A percentile compares a stretch with the other conserved stretches of the same genome.
phyloP scores from a whole-genome alignment of 2,797 vertebrate genomes.

The Myotis planiceps region DNA sequence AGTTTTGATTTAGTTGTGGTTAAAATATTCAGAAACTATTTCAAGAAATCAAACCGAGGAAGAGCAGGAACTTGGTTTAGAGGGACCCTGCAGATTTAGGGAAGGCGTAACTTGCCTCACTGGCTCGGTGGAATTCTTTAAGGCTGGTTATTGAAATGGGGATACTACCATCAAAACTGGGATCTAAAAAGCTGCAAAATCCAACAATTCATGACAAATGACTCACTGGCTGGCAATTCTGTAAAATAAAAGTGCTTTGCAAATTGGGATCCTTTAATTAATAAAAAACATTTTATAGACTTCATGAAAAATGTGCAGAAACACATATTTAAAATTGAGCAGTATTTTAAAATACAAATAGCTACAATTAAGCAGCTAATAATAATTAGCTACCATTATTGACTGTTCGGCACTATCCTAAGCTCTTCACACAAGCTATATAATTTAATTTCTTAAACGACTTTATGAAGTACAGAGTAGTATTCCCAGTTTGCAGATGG shows the following conservation, averaged over 20 bases:
- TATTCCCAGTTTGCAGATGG: not conserved
- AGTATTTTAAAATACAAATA: not conserved
- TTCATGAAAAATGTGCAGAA: not conserved
- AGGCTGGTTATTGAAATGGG: constrained; percentile 50
- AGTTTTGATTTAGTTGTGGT: constrained; percentile 81
- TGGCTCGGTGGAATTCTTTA: constrained; percentile 65
- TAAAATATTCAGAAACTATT: constrained; percentile 79
- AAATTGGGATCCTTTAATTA: constrained; percentile 34
- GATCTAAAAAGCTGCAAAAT: constrained; percentile 5
- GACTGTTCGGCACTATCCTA: not conserved
- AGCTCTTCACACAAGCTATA: not conserved
- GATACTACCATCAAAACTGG: not conserved
- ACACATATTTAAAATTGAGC: not conserved
- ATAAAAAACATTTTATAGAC: constrained; percentile 26
- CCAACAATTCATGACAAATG: not conserved
- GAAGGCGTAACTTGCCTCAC: constrained; percentile 68
- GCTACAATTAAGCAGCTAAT: not conserved
- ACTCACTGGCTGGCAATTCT: not conserved
- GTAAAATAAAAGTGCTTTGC: constrained; percentile 10
- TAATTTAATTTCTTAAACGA: constrained; percentile 9
- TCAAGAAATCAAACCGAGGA: constrained; percentile 76
- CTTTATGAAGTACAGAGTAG: not conserved
- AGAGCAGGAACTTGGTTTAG: constrained; percentile 58
- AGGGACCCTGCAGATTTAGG: constrained; percentile 42
- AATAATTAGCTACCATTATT: not conserved